Conservation (phyloP, 2,888 invertebrate species). For the Cyrtodaria siliqua region DNA sequence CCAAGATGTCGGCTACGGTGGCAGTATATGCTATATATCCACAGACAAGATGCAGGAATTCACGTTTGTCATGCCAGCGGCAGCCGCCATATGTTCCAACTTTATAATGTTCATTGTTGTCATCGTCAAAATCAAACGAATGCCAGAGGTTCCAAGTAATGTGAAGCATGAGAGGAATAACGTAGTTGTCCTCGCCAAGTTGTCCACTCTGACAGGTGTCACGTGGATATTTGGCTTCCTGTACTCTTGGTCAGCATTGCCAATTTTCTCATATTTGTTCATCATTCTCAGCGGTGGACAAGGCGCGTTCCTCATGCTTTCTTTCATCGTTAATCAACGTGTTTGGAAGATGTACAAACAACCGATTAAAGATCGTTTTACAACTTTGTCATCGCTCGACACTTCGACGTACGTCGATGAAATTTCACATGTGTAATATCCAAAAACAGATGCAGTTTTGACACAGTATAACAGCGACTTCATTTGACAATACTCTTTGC, state of each 20-base stretch:
- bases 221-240: conserved; percentile 32
- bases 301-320: conserved; percentile 22
- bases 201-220: conserved; percentile 26
- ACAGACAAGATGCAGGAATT: conserved; percentile 7
- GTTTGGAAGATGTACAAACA: conserved; percentile 10
- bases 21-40: conserved; percentile 12
- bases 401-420: too few relatives aligned
- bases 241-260: not conserved
- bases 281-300: conserved; percentile 23
- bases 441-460: too few relatives aligned
- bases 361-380: too few relatives aligned
- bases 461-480: too few relatives aligned
- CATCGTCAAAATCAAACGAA: conserved; percentile 5
- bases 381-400: too few relatives aligned
- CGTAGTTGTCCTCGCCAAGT: conserved; percentile 19
- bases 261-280: conserved; percentile 14
- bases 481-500: too few relatives aligned
- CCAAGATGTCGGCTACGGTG: conserved; percentile 10
- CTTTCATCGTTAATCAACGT: conserved; percentile 20
- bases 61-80: conserved; percentile 19
- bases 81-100: conserved; percentile 6
- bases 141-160: conserved; percentile 4
- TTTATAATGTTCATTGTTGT: conserved; percentile 16
- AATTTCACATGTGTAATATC: too few relatives aligned
- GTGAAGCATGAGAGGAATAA: conserved; percentile 22